Evolutionary conservation across 2,113 vertebrate genomes (phyloP).

Genomic region (Elephantulus edwardii): DNA sequence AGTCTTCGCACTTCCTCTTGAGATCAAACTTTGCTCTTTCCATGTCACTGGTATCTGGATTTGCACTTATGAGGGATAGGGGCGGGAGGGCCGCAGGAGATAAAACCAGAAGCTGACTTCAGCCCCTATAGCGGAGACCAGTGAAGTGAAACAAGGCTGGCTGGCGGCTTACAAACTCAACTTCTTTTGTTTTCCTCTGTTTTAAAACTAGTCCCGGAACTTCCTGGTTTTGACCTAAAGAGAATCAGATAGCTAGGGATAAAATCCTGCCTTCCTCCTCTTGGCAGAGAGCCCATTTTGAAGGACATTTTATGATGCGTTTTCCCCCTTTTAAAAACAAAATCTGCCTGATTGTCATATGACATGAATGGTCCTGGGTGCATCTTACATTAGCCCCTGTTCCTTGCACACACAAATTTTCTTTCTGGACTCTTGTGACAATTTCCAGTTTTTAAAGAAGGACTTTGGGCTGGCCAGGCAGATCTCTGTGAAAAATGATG

Average conservation of each 20-base stretch:
- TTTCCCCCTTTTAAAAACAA: background rate
- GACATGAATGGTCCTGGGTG: background rate
- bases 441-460: background rate
- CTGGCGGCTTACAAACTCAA: conserved; percentile 11
- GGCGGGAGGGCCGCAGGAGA: background rate
- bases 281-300: background rate
- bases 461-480: background rate
- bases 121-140: background rate
- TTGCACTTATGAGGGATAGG: conserved; percentile 44
- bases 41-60: conserved; percentile 49
- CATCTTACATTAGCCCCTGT: background rate
- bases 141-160: conserved; percentile 1
- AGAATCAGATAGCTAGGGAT: conserved; percentile 34
- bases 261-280: background rate
- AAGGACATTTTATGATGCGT: background rate
- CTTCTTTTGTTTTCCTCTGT: conserved; percentile 36
- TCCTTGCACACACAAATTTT: background rate
- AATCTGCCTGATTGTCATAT: background rate
- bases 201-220: background rate
- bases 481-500: background rate
- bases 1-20: background rate
- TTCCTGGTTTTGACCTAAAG: conserved; percentile 58
- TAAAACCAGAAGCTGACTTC: background rate
- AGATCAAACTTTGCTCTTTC: conserved; percentile 51
- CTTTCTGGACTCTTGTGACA: background rate